Evolutionary conservation across 2,113 vertebrate species (phyloP).

Genomic region (Mixornis gularis): DNA sequence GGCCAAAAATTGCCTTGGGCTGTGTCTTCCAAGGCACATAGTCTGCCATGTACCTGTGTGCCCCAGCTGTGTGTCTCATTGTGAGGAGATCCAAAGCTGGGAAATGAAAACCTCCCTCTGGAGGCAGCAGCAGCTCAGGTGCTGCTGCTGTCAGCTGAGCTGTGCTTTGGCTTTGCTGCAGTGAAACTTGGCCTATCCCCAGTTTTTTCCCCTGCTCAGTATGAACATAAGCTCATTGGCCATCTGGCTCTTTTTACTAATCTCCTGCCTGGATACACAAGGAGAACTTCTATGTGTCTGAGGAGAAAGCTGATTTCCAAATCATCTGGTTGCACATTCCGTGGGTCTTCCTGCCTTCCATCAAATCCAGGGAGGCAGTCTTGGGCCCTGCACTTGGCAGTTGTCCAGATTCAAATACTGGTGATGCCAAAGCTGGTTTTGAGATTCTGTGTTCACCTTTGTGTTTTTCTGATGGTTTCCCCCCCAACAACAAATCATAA

Average conservation of each 20-base stretch:
- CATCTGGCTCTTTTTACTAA: constrained; percentile 17
- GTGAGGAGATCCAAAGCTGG: background rate
- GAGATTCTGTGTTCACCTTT: background rate
- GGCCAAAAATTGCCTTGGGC: background rate
- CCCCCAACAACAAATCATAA: fast-evolving
- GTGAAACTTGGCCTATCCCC: background rate
- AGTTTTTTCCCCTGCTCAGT: background rate
- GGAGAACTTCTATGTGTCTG: background rate
- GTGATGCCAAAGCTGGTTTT: background rate
- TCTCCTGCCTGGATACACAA: background rate
- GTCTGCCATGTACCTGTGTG: background rate
- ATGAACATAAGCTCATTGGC: constrained; percentile 22
- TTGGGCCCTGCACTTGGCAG: background rate
- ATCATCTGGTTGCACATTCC: fast-evolving
- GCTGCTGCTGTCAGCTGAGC: background rate
- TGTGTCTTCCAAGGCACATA: background rate
- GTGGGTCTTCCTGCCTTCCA: background rate
- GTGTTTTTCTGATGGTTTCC: background rate
- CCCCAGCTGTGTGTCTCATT: background rate
- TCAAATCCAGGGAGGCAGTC: background rate
- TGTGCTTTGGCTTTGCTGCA: background rate
- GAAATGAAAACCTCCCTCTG: background rate
- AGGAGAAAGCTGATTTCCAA: background rate
- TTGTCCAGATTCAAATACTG: background rate
- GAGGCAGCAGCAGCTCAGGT: background rate